Evolutionary conservation across 2,113 vertebrate species (phyloP), one percentile per base, ranked within the genome.

Genomic region (Hyperoodon ampullatus): DNA sequence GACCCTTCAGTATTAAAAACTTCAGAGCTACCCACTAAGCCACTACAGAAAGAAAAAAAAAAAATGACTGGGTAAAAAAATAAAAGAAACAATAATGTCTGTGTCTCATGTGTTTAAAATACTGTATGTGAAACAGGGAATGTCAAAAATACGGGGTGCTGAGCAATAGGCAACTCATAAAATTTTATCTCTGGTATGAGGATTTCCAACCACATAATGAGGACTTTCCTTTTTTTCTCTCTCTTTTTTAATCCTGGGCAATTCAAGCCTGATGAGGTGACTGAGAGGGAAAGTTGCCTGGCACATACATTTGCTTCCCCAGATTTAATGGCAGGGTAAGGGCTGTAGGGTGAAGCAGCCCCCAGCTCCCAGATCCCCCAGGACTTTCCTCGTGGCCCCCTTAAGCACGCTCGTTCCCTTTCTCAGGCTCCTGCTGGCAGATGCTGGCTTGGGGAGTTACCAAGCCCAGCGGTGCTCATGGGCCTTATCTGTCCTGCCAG

Each of bases 1-100:
- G 98, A 96, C 96, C 98, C 98, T 98, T 98, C 98, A 98, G 98
- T 98, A 98, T 98, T 98, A 98, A 98, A 98, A 98, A 98, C 98
- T 98, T 98, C 98, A 98, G 98, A 6, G 0, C 96, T 98, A 97
- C 94, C 97, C 98, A 98, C 98, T 98, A 97, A 98, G 97, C 98
- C 96, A 96, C 98, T 94, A 98, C 88, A 98, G 96, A 95, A 95
- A 95, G 94, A 81, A 78, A 39, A 50, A 84, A 50, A 84, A 90
- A 88, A 94, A 96, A 95, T 60, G 90, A 90, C 97, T 94, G 86
- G 50, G 14, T 84, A 61, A 93, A 97, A 98, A 96, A 94, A 94
- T 30, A 4, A 47, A 55, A 81, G 96, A 97, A 80, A 42, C 70
- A 47, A 0, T 50, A 94, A 53, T 10, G 95, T 82, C 96, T 97